Conservation (phyloP, 2,113 vertebrate species). For the Sterrhoptilus dennistouni region DNA sequence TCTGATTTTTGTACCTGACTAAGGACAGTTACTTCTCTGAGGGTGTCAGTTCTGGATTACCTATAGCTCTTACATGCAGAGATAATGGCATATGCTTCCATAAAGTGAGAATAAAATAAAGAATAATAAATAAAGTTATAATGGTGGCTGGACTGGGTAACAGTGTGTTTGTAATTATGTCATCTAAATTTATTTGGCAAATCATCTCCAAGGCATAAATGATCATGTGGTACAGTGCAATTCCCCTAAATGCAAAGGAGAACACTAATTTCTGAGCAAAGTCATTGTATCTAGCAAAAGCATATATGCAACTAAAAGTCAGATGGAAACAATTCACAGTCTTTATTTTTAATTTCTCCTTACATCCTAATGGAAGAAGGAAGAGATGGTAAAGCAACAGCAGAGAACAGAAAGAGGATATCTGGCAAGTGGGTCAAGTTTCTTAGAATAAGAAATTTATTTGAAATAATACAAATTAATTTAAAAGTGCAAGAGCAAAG, state of each 20-base stretch:
- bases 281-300: neutral
- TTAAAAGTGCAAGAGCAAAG: neutral
- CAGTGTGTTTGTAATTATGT: neutral
- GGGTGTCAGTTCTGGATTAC: neutral
- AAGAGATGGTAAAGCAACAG: neutral
- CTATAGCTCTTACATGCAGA: neutral
- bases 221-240: neutral
- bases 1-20: neutral
- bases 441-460: neutral
- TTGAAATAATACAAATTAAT: neutral
- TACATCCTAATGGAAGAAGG: neutral
- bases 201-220: neutral
- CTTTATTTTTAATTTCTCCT: neutral
- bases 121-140: neutral
- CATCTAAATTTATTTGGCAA: neutral
- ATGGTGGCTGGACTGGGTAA: neutral
- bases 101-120: neutral
- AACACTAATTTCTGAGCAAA: neutral
- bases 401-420: neutral
- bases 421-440: neutral
- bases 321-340: neutral
- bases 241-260: neutral
- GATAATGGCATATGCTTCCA: accelerated
- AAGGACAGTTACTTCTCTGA: neutral
- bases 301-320: neutral